Evolutionary conservation across 2,888 invertebrate genomes (phyloP).

Genomic region (Odontomyia ornata): DNA sequence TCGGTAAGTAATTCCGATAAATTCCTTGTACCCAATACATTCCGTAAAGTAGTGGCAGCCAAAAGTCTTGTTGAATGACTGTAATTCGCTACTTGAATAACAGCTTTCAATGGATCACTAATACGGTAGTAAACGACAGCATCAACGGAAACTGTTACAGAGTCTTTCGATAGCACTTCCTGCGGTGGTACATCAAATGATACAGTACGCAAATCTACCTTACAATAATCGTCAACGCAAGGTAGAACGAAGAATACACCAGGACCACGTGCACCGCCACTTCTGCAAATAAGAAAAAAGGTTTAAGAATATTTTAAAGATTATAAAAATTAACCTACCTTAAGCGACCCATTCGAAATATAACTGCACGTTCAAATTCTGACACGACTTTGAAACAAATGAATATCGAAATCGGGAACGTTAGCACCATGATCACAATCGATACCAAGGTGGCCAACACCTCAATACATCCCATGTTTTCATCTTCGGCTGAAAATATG

Average conservation of each 20-base stretch:
- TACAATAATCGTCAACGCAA: slow-evolving; percentile 91
- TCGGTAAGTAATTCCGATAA: slow-evolving; percentile 92
- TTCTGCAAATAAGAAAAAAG: slow-evolving; percentile 45
- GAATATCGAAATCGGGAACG: slow-evolving; percentile 84
- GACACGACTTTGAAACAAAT: slow-evolving; percentile 89
- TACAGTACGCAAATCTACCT: slow-evolving; percentile 91
- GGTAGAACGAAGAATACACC: slow-evolving; percentile 94
- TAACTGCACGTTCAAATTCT: slow-evolving; percentile 88
- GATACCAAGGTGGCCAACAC: slow-evolving; percentile 77
- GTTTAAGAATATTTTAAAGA: neutral
- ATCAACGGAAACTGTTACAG: slow-evolving; percentile 93
- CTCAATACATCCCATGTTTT: slow-evolving; percentile 77
- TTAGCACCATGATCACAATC: slow-evolving; percentile 76
- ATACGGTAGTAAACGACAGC: slow-evolving; percentile 88
- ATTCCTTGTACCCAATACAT: slow-evolving; percentile 91
- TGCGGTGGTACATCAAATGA: slow-evolving; percentile 97
- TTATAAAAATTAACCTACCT: slow-evolving; percentile 55
- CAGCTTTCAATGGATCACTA: slow-evolving; percentile 79
- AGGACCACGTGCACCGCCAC: slow-evolving; percentile 82
- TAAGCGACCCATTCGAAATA: slow-evolving; percentile 85
- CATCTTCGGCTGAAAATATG: slow-evolving; percentile 70
- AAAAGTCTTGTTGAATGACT: slow-evolving; percentile 84
- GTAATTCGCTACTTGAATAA: slow-evolving; percentile 78
- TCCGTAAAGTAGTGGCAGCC: slow-evolving; percentile 85
- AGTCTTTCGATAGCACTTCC: slow-evolving; percentile 94